phyloP scores from a whole-genome alignment of 2,888 invertebrate genomes.

The Apodemia mormo region DNA sequence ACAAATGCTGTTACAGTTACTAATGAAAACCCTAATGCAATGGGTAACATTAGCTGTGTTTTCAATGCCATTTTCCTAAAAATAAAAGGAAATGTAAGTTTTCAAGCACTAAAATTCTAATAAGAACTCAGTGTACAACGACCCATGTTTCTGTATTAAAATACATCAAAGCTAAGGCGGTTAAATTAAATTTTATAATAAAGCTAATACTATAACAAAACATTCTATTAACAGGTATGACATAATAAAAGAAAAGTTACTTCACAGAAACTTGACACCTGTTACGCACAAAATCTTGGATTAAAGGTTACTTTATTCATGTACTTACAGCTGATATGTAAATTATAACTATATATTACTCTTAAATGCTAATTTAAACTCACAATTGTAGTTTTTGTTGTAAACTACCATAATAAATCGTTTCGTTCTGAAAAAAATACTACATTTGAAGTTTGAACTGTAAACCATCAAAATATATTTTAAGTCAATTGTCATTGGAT shows the following conservation, averaged over 20 bases:
- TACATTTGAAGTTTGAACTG: background rate
- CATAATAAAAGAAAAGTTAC: constrained; percentile 74
- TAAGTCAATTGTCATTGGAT: background rate
- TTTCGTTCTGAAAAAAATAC: constrained; percentile 6
- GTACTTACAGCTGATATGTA: constrained; percentile 3
- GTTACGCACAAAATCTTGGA: constrained; percentile 25
- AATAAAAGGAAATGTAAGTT: constrained; percentile 30
- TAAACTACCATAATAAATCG: background rate
- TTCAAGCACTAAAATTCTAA: background rate
- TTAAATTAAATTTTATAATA: background rate
- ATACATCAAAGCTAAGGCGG: background rate
- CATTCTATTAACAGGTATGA: constrained; percentile 74
- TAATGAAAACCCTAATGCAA: constrained; percentile 84
- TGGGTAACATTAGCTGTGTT: constrained; percentile 71
- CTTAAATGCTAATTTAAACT: constrained; percentile 4
- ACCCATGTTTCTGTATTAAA: background rate
- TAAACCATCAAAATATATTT: background rate
- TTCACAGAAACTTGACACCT: constrained; percentile 70
- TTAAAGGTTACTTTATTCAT: constrained; percentile 14
- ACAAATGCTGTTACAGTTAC: constrained; percentile 87
- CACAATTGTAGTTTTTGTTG: background rate
- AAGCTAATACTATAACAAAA: constrained; percentile 33
- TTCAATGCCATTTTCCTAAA: constrained; percentile 59
- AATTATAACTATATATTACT: background rate
- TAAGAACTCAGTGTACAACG: background rate